These are phyloP conservation scores for Nanorana parkeri DNA, from an alignment of 2,113 vertebrate species.

Conservation along the genomic window DNA sequence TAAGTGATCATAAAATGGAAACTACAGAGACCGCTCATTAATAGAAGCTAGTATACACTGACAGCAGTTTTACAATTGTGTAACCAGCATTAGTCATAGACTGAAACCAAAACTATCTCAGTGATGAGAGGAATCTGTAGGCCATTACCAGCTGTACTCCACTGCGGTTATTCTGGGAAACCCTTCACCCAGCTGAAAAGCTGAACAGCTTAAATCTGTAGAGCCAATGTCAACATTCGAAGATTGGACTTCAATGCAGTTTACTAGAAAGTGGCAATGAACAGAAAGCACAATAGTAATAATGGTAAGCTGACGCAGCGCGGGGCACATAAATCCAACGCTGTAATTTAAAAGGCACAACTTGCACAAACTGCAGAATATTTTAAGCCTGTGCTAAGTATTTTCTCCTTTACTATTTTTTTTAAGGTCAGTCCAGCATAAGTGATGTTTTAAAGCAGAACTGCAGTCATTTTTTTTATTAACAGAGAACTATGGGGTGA, in stretches of 20 bases:
- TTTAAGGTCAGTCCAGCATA: no score
- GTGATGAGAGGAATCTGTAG: background rate
- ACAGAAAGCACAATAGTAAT: background rate
- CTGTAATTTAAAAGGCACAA: background rate
- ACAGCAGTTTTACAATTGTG: background rate
- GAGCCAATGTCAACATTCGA: background rate
- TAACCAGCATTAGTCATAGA: background rate
- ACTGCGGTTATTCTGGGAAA: background rate
- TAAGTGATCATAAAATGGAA: no score
- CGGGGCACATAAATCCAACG: background rate
- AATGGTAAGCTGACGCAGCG: background rate
- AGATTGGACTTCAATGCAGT: background rate
- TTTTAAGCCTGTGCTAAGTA: no score
- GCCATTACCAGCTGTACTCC: background rate
- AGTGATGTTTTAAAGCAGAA: no score
- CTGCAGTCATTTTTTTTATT: no score
- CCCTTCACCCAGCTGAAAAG: background rate
- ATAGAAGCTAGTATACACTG: no score
- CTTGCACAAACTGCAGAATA: background rate
- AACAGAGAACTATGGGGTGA: no score
- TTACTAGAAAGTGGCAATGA: background rate
- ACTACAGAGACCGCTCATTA: no score
- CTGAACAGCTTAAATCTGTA: background rate
- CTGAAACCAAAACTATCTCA: background rate
- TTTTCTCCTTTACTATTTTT: background rate